Percentiles rank a stretch among this genome's conserved stretches.
Evolutionary conservation across 2,797 vertebrate genomes (phyloP).

Genomic region (Valencia hispanica): DNA sequence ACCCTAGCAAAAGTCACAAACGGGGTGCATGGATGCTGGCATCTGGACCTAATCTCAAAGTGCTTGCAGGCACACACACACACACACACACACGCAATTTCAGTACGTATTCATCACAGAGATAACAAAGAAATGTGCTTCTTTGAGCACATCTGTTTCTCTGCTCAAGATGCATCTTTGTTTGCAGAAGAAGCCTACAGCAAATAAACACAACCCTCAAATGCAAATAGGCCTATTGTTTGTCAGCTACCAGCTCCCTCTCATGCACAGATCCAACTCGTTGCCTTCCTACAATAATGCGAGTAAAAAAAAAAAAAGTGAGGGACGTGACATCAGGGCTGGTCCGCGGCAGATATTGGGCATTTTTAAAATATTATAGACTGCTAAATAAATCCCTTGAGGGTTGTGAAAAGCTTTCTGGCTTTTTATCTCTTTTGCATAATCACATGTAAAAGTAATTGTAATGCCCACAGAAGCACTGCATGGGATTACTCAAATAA

Average conservation of each 20-base stretch:
- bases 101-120: slow-evolving; percentile 44
- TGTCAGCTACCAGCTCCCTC: slow-evolving; percentile 5
- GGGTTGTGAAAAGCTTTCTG: not conserved
- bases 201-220: slow-evolving; percentile 24
- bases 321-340: not conserved
- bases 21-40: slow-evolving; percentile 29
- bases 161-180: slow-evolving; percentile 24
- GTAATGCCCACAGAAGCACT: slow-evolving; percentile 14
- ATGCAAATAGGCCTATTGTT: slow-evolving; percentile 24
- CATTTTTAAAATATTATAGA: not conserved
- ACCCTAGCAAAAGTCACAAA: slow-evolving; percentile 7
- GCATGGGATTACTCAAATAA: slow-evolving; percentile 43
- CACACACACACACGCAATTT: slow-evolving; percentile 50
- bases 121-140: slow-evolving; percentile 29
- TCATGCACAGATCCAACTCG: slow-evolving; percentile 7
- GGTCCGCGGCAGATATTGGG: not conserved
- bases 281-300: no score
- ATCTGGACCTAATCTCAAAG: slow-evolving; percentile 57
- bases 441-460: slow-evolving; percentile 25
- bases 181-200: slow-evolving; percentile 25
- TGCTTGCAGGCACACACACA: slow-evolving; percentile 41
- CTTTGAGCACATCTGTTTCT: slow-evolving; percentile 40
- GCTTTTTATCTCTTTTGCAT: slow-evolving; percentile 1
- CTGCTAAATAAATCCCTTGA: slow-evolving; percentile 1
- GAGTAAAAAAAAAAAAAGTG: no score